Evolutionary conservation across 35 echinoderm and acorn worm genomes (phyloP), one percentile per base, ranked within the genome.

Genomic region (Strongylocentrotus purpuratus): DNA sequence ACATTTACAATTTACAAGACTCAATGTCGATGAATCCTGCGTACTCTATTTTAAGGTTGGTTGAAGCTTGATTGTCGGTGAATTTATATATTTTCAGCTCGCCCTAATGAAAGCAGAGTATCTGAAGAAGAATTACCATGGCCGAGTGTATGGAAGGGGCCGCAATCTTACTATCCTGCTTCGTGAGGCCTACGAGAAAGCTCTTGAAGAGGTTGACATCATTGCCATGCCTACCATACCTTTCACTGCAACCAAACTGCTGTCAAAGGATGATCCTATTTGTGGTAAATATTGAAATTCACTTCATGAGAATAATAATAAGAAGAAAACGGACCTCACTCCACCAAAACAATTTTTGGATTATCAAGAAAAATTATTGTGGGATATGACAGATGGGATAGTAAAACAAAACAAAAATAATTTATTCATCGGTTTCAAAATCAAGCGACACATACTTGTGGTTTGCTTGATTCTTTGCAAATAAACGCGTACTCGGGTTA

Each of bases 141-240:
- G 96, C 20, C 87, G 89, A 90, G 95, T 87, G 33, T 98, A 98
- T 85, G 97, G 91, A 4, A 98, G 95, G 86, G 96, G 91, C 33
- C 97, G 95, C 92, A 98, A 98, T 95, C 93, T 98, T 7, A 52
- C 94, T 52, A 50, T 92, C 1, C 52, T 94, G 8, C 48, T 98
- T 28, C 94, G 78, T 25, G 61, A 94, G 8, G 94, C 31, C 13
- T 98, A 94, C 71, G 94, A 98, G 18, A 28, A 94, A 93, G 60
- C 87, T 17, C 86, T 96, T 33, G 65, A 98, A 41, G 60, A 90
- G 31, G 61, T 89, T 48, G 95, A 98, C 61, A 95, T 98, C 28
- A 45, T 98, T 86, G 97, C 70, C 33, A 91, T 98, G 95, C 97
- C 97, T 46, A 98, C 97, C 9, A 96, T 98, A 91, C 97, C 97